A percentile compares a stretch with the other conserved stretches of the same genome.
phyloP scores from a whole-genome alignment of 2,888 invertebrate genomes.

The Athalia circularis region DNA sequence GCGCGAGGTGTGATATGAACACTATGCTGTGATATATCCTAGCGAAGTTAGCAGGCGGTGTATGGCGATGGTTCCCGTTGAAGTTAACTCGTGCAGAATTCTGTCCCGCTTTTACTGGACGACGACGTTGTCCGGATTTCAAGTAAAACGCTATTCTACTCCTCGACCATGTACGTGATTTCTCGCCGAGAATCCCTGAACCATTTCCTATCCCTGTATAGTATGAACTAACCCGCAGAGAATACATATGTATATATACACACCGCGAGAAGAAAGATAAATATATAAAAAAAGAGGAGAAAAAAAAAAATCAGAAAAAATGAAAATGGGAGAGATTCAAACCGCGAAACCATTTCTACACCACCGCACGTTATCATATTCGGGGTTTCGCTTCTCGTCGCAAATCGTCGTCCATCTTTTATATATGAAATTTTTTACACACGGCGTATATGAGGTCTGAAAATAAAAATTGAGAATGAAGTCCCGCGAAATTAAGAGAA shows the following conservation, averaged over 20 bases:
- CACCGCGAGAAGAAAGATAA: no score
- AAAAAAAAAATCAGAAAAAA: no score
- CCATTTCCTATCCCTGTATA: slow-evolving; percentile 9
- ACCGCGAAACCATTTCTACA: no score
- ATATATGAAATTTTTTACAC: no score
- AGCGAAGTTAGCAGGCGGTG: slow-evolving; percentile 12
- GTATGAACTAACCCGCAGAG: background rate
- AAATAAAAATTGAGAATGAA: background rate
- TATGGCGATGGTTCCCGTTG: background rate
- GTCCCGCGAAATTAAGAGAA: slow-evolving; percentile 35
- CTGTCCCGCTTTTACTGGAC: slow-evolving; percentile 23
- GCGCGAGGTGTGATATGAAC: slow-evolving; percentile 50
- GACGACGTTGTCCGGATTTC: slow-evolving; percentile 32
- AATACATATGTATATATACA: no score
- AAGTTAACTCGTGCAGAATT: slow-evolving; percentile 44
- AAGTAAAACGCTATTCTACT: slow-evolving; percentile 35
- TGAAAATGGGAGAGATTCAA: no score
- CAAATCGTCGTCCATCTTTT: no score
- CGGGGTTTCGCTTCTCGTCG: no score
- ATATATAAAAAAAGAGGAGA: no score
- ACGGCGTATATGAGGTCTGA: no score
- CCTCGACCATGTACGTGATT: slow-evolving; percentile 32
- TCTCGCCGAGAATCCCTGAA: slow-evolving; percentile 22
- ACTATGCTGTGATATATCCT: background rate
- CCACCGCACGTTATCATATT: no score